A percentile compares a stretch with the other conserved stretches of the same genome.
These are phyloP conservation scores for Ursus arctos DNA, from an alignment of 2,113 vertebrate genomes.

Conservation along the genomic window DNA sequence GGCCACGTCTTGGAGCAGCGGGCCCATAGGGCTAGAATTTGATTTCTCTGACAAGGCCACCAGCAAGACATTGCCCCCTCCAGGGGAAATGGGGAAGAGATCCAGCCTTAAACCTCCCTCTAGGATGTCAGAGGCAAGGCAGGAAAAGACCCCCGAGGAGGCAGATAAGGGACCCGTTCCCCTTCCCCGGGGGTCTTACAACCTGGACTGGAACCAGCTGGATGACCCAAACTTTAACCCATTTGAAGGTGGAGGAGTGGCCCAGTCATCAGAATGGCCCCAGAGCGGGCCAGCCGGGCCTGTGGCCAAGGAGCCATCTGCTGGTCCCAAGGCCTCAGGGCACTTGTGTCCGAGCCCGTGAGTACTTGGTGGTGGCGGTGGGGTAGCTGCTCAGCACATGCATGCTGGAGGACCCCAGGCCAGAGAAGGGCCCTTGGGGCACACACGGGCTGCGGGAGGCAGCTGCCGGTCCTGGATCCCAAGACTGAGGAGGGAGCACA, in stretches of 20 bases:
- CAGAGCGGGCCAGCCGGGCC: background rate
- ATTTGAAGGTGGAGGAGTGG: conserved; percentile 80
- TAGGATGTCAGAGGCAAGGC: conserved; percentile 64
- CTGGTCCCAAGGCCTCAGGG: fast-evolving
- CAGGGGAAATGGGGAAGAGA: conserved; percentile 88
- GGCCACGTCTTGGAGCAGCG: conserved; percentile 48
- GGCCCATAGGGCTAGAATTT: conserved; percentile 90
- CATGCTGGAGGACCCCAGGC: fast-evolving
- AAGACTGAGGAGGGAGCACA: background rate
- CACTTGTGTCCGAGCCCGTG: background rate
- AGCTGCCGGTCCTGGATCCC: background rate
- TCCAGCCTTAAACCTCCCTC: conserved; percentile 84
- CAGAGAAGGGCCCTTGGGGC: background rate
- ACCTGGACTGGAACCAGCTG: conserved; percentile 87
- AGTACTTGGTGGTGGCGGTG: background rate
- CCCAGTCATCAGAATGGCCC: background rate
- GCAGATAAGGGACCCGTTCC: conserved; percentile 3
- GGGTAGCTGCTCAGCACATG: fast-evolving
- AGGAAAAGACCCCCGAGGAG: conserved; percentile 55
- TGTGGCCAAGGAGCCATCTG: background rate
- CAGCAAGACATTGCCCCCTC: conserved; percentile 84
- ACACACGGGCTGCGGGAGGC: background rate
- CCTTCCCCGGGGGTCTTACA: conserved; percentile 84
- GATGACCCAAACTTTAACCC: conserved; percentile 91
- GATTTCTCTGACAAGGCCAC: conserved; percentile 88